Evolutionary conservation across 2,113 vertebrate genomes (phyloP).

Genomic region (Oenanthe oenanthe): DNA sequence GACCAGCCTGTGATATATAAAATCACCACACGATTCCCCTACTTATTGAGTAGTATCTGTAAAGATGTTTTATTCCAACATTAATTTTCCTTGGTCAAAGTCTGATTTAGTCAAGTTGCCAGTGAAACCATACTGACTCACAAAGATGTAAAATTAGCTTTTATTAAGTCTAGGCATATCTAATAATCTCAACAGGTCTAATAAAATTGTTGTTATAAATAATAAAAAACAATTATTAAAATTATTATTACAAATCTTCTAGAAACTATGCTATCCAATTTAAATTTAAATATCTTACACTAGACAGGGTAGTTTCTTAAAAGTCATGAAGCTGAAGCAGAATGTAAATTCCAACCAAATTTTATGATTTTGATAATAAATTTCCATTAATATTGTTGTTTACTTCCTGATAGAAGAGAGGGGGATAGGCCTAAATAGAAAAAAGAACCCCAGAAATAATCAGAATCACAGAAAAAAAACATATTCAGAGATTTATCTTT

Average conservation of each 20-base stretch:
- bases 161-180: not conserved
- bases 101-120: not conserved
- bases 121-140: not conserved
- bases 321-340: not conserved
- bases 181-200: not conserved
- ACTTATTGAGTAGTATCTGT: not conserved
- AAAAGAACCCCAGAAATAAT: not conserved
- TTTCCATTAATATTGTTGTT: not conserved
- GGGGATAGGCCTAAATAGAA: not conserved
- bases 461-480: not conserved
- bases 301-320: not conserved
- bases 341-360: not conserved
- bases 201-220: not conserved
- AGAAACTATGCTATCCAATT: not conserved
- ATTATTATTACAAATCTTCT: not conserved
- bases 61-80: not conserved
- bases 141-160: not conserved
- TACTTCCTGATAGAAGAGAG: not conserved
- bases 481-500: not conserved
- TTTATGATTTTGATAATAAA: not conserved
- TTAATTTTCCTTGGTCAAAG: not conserved
- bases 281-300: not conserved
- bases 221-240: no score
- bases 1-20: not conserved
- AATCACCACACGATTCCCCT: not conserved